Percentiles rank a stretch among this genome's conserved stretches.
These are phyloP conservation scores for Cotesia vestalis DNA, from an alignment of 1,140 invertebrate genomes.

Conservation along the genomic window DNA sequence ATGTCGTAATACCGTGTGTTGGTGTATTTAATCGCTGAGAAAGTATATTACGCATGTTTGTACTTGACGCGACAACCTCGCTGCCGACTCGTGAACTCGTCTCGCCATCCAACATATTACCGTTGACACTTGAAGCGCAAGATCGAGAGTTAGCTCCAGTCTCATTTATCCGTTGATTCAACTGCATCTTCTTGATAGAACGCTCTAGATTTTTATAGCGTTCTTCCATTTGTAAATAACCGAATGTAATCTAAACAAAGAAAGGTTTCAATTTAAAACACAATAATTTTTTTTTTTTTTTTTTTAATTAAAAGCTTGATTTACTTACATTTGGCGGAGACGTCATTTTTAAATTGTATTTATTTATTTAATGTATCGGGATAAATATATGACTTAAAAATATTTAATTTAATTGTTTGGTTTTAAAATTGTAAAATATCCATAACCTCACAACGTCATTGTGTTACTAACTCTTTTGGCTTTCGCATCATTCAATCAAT, in stretches of 20 bases:
- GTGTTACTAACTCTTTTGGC: too few species aligned
- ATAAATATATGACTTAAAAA: too few species aligned
- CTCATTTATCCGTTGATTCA: slow-evolving; percentile 32
- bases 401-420: too few species aligned
- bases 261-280: neutral
- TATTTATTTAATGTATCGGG: too few species aligned
- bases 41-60: slow-evolving; percentile 44
- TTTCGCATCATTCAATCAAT: too few species aligned
- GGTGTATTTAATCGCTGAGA: slow-evolving; percentile 1
- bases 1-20: slow-evolving; percentile 35
- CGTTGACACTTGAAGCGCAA: slow-evolving; percentile 47
- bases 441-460: too few species aligned
- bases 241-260: slow-evolving; percentile 43
- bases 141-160: slow-evolving; percentile 29
- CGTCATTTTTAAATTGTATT: neutral
- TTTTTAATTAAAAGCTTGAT: neutral
- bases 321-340: slow-evolving; percentile 6
- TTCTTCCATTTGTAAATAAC: slow-evolving; percentile 42
- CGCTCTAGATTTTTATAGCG: slow-evolving; percentile 45
- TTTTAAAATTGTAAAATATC: too few species aligned
- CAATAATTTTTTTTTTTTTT: neutral
- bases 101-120: slow-evolving; percentile 35
- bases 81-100: slow-evolving; percentile 40
- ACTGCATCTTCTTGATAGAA: slow-evolving; percentile 38
- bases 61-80: slow-evolving; percentile 50